These are phyloP conservation scores for Ylistrum balloti DNA, from an alignment of 1,140 invertebrate species.

Conservation along the genomic window DNA sequence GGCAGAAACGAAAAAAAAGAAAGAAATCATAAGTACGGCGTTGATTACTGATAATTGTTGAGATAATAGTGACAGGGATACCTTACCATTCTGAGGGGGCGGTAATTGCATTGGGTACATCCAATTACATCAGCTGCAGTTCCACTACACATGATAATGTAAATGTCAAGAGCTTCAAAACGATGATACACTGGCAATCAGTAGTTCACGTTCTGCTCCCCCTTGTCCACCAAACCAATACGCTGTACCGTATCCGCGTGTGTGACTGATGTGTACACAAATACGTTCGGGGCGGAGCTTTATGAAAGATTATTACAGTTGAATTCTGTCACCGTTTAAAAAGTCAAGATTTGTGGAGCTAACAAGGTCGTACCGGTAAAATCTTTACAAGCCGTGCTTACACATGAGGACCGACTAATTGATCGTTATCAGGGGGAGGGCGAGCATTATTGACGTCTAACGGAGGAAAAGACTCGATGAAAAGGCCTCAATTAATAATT, in stretches of 20 bases:
- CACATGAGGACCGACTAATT: slow-evolving; percentile 1
- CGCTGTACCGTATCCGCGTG: not conserved
- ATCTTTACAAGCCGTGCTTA: slow-evolving; percentile 24
- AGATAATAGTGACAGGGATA: too few species aligned
- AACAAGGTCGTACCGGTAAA: not conserved
- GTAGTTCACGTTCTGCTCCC: not conserved
- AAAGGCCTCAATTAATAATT: slow-evolving; percentile 35
- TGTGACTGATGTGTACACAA: not conserved
- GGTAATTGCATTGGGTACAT: too few species aligned
- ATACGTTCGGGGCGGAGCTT: slow-evolving; percentile 15
- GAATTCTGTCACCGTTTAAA: slow-evolving; percentile 36
- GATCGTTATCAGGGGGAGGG: not conserved
- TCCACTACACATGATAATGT: too few species aligned
- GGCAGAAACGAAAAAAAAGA: too few species aligned
- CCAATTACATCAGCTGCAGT: too few species aligned
- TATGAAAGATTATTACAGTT: slow-evolving; percentile 2
- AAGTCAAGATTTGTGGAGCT: not conserved
- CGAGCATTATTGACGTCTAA: not conserved
- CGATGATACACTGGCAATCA: too few species aligned
- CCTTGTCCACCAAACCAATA: not conserved
- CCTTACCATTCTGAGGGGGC: too few species aligned
- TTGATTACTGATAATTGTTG: too few species aligned
- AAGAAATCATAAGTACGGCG: too few species aligned
- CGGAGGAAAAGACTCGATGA: not conserved
- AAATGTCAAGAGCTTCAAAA: too few species aligned